A percentile compares a stretch with the other conserved stretches of the same genome.
Conservation (phyloP, 2,797 vertebrate species). For the Sphenodon punctatus region DNA sequence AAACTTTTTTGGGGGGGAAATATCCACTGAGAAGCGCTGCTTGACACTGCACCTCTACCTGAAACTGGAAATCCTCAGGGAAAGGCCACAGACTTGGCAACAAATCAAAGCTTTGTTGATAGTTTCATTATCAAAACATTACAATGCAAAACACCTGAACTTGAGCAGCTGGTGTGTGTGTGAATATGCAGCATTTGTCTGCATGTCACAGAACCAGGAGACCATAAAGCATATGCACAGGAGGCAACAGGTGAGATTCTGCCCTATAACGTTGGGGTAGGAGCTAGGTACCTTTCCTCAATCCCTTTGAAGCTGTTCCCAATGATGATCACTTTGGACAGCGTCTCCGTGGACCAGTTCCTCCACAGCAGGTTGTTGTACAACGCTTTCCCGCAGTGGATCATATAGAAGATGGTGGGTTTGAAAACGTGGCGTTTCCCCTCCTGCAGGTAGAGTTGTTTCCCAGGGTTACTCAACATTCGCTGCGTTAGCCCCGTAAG, state of each 20-base stretch:
- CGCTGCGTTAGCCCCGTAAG: neutral
- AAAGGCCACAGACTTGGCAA: neutral
- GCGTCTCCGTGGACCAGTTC: conserved; percentile 84
- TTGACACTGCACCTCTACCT: no score
- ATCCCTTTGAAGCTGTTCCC: conserved; percentile 93
- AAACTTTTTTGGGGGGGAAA: no score
- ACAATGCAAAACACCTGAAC: neutral
- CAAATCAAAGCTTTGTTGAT: neutral
- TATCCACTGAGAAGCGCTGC: no score
- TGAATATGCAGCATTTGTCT: neutral
- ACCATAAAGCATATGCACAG: neutral
- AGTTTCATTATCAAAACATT: no score
- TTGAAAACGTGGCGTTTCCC: conserved; percentile 76
- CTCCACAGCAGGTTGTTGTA: conserved; percentile 97
- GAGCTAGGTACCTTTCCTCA: conserved; percentile 80
- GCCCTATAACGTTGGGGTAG: rapidly evolving
- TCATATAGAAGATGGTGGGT: conserved; percentile 89
- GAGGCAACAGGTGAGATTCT: neutral
- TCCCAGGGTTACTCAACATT: no score
- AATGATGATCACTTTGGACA: conserved; percentile 81
- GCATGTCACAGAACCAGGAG: no score
- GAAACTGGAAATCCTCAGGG: no score
- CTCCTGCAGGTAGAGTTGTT: conserved; percentile 76
- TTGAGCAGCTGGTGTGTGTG: neutral
- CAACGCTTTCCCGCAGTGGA: conserved; percentile 94